Base-by-base conservation (phyloP, 2,113 vertebrate species). In the Trematomus loennbergii region DNA sequence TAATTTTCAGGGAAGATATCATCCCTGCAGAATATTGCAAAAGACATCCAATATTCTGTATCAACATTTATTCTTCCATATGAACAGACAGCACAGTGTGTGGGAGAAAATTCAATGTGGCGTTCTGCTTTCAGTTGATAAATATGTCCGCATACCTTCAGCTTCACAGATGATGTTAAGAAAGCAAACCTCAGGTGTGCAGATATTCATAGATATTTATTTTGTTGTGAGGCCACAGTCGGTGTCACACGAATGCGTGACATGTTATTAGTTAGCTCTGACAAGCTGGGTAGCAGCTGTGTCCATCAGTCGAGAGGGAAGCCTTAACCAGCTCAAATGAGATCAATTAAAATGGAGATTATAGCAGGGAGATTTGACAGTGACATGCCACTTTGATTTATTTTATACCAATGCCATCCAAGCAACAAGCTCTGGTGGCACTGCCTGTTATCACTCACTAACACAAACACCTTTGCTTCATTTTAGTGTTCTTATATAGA, bases 321-420 rank as follows among this genome's bases (percentile, higher is more conserved):
- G 79, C 62, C 29, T 55, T 82, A 84, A 89, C 62, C 54, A 55
- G 57, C 79, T 81, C 33, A 85, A 85, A 90, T 83, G 20, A 89
- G 82, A 82, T 84, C 79, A 86, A 93, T 93, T 91, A 91, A 61
- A 72, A 62, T 45, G 36, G 55, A 87, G 80, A 90, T 84, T 83
- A 70, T 55, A 79, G 71, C 69, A 25, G 67, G 57, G 50, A 78
- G 72, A 77, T 2, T 48, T 70, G 74, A 84, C 79, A 62, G 72
- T 57, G 58, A 57, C 66, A 79, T 53, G 62, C 50, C 71, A 80
- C 43, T n/a, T 45, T 71, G 65, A 69, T 71, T 77, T 75, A 85
- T 84, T 68, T 66, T 67, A 40, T 45, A 59, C 49, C 54, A 5
- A 36, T 54, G 72, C n/a, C 18, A 53, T 59, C 59, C 10, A n/a